Base-by-base conservation (phyloP, 2,888 invertebrate genomes). In the Drosophila anomalata region DNA sequence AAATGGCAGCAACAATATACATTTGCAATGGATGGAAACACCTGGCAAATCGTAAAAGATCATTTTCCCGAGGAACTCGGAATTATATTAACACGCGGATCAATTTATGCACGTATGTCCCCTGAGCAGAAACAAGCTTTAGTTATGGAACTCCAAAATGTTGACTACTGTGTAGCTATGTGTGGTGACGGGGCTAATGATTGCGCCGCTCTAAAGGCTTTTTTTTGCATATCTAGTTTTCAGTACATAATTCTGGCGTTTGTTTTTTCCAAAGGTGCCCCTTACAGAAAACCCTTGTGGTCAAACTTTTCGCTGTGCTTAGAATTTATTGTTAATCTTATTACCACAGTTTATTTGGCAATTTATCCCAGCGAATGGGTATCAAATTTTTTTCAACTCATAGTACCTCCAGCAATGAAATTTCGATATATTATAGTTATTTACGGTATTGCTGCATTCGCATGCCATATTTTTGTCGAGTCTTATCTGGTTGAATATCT, bases 171-270 rank as follows among this genome's bases (percentile, higher is more conserved):
- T 89, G 97, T 98, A 46, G 97, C 97, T 94, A 88, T 93, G 96
- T 99, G 98, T 85, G 99, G 99, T 0, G 99, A 99, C 92, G 99
- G 99, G 2, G 98, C 99, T 0, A 99, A 99, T 92, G 99, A 99
- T 92, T 98, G 98, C 90, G 98, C 98, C 0, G 98, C 98, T 0
- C 92, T 98, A 1, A 96, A 98, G 81, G 97, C 97, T 0, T 98
- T 98, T 42, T 99, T 96, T 90, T 93, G 96, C 0, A 93, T 97
- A 0, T 97, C 97, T 0, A 95, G 96, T 89, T 97, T 97, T 90
- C 98, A 98, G 89, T 98, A 98, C 88, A 96, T 98, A 2, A 95
- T 95, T 24, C 92, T 98, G 75, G 97, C 97, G 0, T 93, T 97
- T 73, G 95, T 96, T 0, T 98, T 97, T 90, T 97, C 97, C 0